Evolutionary conservation across 2,888 invertebrate genomes (phyloP).

Genomic region (Baronia brevicornis): DNA sequence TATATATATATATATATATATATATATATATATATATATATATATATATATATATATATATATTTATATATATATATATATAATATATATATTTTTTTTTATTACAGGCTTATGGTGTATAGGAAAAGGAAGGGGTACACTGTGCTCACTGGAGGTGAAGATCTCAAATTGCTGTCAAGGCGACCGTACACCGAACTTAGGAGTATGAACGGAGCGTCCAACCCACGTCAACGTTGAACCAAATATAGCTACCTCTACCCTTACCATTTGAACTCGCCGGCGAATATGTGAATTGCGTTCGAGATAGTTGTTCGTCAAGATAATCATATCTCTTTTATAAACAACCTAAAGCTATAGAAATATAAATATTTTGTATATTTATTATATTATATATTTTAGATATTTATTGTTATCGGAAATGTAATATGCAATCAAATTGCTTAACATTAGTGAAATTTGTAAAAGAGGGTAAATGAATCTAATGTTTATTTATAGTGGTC

Average conservation of each 20-base stretch:
- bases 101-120: conserved; percentile 65
- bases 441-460: no score
- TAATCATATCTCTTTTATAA: no score
- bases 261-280: conserved; percentile 22
- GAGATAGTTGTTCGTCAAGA: conserved; percentile 26
- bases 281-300: conserved; percentile 10
- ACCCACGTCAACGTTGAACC: conserved; percentile 45
- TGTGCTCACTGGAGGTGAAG: conserved; percentile 39
- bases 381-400: conserved; percentile 28
- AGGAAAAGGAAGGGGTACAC: conserved; percentile 50
- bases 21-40: not conserved
- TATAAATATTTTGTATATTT: conserved; percentile 29
- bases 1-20: no score
- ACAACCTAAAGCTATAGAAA: conserved; percentile 36
- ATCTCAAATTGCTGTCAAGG: conserved; percentile 45
- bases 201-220: conserved; percentile 54
- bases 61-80: not conserved
- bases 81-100: conserved; percentile 9
- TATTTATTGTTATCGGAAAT: conserved; percentile 20
- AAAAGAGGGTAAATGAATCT: no score
- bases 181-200: conserved; percentile 59
- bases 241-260: conserved; percentile 14
- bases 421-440: conserved; percentile 10
- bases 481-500: no score
- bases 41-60: not conserved